Conservation (phyloP, 1,140 invertebrate genomes). For the Spodoptera litura region DNA sequence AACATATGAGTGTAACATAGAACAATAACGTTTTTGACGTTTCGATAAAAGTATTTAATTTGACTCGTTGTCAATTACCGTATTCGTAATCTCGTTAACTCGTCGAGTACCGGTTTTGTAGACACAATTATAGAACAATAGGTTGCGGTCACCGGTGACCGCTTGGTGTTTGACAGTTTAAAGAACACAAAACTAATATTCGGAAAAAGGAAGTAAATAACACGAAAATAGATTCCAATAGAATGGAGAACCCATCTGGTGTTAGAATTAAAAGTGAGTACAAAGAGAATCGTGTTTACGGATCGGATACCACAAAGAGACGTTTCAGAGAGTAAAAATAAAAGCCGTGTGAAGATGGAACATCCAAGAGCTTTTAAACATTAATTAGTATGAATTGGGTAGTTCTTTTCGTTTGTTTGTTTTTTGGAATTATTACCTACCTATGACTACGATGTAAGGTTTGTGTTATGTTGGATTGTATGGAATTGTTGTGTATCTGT, state of each 20-base stretch:
- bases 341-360: slow-evolving; percentile 34
- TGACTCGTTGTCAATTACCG: no score
- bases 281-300: slow-evolving; percentile 42
- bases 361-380: slow-evolving; percentile 29
- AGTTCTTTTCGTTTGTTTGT: slow-evolving; percentile 7
- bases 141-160: no score
- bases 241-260: slow-evolving; percentile 28
- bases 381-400: slow-evolving; percentile 36
- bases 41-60: no score
- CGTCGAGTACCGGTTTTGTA: no score
- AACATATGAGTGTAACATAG: no score
- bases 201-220: slow-evolving; percentile 11
- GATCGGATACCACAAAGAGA: slow-evolving; percentile 37
- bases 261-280: slow-evolving; percentile 27
- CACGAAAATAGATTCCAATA: slow-evolving; percentile 29
- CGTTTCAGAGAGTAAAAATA: slow-evolving; percentile 31
- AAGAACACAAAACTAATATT: background rate
- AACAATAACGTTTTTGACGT: no score
- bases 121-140: no score
- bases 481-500: no score
- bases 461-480: background rate
- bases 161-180: no score
- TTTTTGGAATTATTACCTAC: background rate
- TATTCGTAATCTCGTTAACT: background rate
- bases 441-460: no score